These are phyloP conservation scores for Netelia melanura DNA, from an alignment of 2,888 invertebrate genomes.

Conservation along the genomic window DNA sequence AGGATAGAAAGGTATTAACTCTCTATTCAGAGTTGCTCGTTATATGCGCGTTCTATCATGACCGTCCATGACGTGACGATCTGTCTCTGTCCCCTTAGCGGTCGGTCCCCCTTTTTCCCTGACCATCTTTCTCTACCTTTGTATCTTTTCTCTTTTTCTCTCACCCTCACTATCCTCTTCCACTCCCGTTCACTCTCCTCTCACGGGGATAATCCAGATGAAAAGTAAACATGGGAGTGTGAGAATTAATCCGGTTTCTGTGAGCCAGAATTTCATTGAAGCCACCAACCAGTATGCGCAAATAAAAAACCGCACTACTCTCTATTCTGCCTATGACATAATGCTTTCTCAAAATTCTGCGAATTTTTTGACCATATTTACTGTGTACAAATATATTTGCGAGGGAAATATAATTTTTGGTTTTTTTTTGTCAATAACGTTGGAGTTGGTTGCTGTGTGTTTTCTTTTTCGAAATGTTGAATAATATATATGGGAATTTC, in stretches of 20 bases:
- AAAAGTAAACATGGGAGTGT: slow-evolving; percentile 63
- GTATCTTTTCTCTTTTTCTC: no score
- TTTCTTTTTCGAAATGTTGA: no score
- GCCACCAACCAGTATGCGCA: slow-evolving; percentile 36
- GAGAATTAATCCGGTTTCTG: slow-evolving; percentile 58
- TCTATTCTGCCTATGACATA: neutral
- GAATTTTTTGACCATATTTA: neutral
- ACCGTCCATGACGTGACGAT: slow-evolving; percentile 21
- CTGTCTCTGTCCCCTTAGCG: neutral
- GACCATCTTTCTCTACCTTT: no score
- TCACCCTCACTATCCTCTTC: neutral
- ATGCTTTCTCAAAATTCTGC: slow-evolving; percentile 63
- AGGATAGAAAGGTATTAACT: slow-evolving; percentile 27
- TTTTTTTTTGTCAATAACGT: no score
- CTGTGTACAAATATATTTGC: no score
- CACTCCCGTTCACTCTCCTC: neutral
- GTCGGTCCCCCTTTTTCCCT: no score
- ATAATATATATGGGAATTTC: no score
- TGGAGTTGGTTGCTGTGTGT: no score
- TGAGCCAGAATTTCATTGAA: neutral
- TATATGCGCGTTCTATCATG: slow-evolving; percentile 6
- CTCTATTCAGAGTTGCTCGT: slow-evolving; percentile 30
- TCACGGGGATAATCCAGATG: slow-evolving; percentile 66
- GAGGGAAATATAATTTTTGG: no score
- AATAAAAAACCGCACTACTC: slow-evolving; percentile 24